Evolutionary conservation across 2,797 vertebrate genomes (phyloP), one percentile per base, ranked within the genome.

Genomic region (Molothrus aeneus): DNA sequence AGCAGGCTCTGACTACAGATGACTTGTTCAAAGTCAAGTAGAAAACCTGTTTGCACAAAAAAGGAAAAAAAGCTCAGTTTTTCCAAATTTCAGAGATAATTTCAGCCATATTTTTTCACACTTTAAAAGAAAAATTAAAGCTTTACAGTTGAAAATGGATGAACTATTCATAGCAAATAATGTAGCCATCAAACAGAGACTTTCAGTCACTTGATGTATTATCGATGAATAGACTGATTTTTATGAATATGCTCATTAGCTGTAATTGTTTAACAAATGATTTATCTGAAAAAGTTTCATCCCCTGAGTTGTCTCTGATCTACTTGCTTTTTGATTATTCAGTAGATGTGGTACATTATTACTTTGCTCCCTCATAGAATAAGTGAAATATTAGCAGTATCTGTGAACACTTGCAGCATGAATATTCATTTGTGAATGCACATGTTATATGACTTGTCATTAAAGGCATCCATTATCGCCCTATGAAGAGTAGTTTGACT

Each of bases 231-330:
- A 94, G 95, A 68, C 68, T 96, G 94, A 96, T 96, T 97, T 93
- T 95, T 93, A 94, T 97, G 96, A 97, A 96, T 97, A 88, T 60
- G 70, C 91, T 96, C 95, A 88, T 96, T 97, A 96, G 90, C 28
- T 68, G 48, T 94, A 97, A 97, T 96, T 96, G 86, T 97, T 96
- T 81, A 96, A 93, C 95, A 93, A 94, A 93, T 92, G 38, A 93
- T 93, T 96, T 94, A 90, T 95, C 82, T 84, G 91, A 74, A 92
- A 79, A 92, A 90, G 25, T 95, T 95, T 88, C 56, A 88, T 92
- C 75, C 92, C 60, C 63, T 80, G 80, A 91, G 63, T 84, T 91
- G 73, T 60, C 90, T 92, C 73, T 95, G 73, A 92, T 96, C 91
- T 90, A 64, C 63, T 95, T 60, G 63, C 59, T 77, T 56, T 95